Evolutionary conservation across 1,140 invertebrate species (phyloP).

Genomic region (Cotesia vestalis): DNA sequence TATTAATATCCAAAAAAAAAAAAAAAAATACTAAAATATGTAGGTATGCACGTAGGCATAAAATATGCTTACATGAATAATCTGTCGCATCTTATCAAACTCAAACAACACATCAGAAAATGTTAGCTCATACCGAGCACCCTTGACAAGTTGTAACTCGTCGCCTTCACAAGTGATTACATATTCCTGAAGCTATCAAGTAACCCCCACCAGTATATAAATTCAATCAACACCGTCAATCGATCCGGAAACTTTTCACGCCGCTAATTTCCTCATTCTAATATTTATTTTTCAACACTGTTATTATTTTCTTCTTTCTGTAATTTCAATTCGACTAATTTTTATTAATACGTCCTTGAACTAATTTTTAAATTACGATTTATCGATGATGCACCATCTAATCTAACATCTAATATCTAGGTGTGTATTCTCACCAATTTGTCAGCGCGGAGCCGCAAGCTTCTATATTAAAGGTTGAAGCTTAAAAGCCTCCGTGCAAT

Average conservation of each 20-base stretch:
- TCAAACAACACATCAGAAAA: too few relatives aligned
- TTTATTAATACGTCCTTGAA: constrained; percentile 5
- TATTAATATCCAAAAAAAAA: too few relatives aligned
- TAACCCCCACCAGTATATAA: constrained; percentile 19
- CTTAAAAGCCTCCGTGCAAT: neutral
- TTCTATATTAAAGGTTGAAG: too few relatives aligned
- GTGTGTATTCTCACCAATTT: constrained; percentile 1
- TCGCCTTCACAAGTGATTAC: constrained; percentile 18
- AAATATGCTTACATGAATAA: too few relatives aligned
- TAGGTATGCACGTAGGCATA: too few relatives aligned
- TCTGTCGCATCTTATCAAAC: too few relatives aligned
- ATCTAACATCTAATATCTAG: constrained; percentile 2
- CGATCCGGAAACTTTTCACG: constrained; percentile 17
- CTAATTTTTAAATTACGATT: constrained; percentile 21
- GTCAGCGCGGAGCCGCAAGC: too few relatives aligned
- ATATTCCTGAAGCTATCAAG: constrained; percentile 25
- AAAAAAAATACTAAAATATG: too few relatives aligned
- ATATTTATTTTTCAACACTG: constrained; percentile 8
- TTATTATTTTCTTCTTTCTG: neutral
- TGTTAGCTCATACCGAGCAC: too few relatives aligned
- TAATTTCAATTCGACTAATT: neutral
- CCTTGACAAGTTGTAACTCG: neutral
- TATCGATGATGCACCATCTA: constrained; percentile 11
- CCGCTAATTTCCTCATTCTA: constrained; percentile 16
- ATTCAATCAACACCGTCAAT: constrained; percentile 26